Percentiles rank a stretch among this genome's conserved stretches.
Evolutionary conservation across 2,888 invertebrate species (phyloP).

Genomic region (Drosophila pegasa): DNA sequence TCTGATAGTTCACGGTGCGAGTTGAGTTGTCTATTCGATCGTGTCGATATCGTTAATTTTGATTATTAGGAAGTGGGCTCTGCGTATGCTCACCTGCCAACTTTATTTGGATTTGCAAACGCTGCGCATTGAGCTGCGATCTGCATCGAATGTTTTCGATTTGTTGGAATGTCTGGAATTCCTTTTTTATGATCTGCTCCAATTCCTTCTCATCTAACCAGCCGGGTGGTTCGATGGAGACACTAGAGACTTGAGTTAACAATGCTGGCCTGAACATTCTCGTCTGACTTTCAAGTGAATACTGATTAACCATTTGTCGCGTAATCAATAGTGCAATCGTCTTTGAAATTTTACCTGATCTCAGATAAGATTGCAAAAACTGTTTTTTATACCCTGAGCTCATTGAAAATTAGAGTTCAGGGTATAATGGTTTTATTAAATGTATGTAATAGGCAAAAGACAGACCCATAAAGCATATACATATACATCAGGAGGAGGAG

Average conservation of each 20-base stretch:
- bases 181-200: constrained; percentile 20
- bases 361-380: constrained; percentile 19
- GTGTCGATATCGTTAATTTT: not conserved
- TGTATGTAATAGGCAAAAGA: too few relatives aligned
- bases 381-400: too few relatives aligned
- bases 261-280: constrained; percentile 46
- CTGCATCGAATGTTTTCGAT: constrained; percentile 29
- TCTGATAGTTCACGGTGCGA: constrained; percentile 47
- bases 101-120: constrained; percentile 41
- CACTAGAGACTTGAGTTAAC: constrained; percentile 43
- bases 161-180: constrained; percentile 27
- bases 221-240: constrained; percentile 16
- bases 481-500: too few relatives aligned
- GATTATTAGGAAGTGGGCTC: not conserved
- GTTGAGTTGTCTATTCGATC: constrained; percentile 40
- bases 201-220: constrained; percentile 53
- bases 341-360: not conserved
- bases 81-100: constrained; percentile 31
- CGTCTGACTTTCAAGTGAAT: constrained; percentile 13
- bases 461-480: too few relatives aligned
- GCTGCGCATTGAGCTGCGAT: constrained; percentile 34
- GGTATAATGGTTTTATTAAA: too few relatives aligned
- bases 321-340: not conserved
- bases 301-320: constrained; percentile 19
- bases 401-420: too few relatives aligned